Evolutionary conservation across 1,140 invertebrate genomes (phyloP), one percentile per base, ranked within the genome.

Genomic region (Solenopsis invicta): DNA sequence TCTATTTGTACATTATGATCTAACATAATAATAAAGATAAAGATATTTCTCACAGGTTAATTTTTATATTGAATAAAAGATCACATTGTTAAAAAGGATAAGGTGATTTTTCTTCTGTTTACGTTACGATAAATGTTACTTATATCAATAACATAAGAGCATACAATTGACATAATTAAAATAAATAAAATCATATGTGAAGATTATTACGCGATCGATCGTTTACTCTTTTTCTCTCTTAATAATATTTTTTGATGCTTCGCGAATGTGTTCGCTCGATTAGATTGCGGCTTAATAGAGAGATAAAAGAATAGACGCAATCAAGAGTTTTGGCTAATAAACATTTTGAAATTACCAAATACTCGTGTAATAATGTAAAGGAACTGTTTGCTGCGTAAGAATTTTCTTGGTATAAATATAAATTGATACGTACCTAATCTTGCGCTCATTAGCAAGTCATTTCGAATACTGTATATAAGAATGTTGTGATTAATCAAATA

Each of bases 161-260:
- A 48, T 8, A 67, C n/a, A n/a, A n/a, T 1, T 21, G 41, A 64
- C 5, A 37, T 62, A 52, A 34, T 29, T 24, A 48, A 56, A 37
- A 50, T 64, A 48, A n/a, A 4, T 67, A 67, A 54, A 37, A 3
- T 67, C 4, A 5, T 52, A 66, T 1, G 10, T 16, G 6, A 37
- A 56, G 3, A 2, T 37, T 24, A 50, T 67, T 41, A 67, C 6
- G 16, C 56, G 34, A 76, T 29, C 21, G 18, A 29, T 77, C 24
- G 12, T 66, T 77, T 69, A 56, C 24, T 18, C n/a, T 81, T n/a
- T 24, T 54, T 21, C 13, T 81, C n/a, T 56, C 62, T 64, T 21
- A 81, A 81, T 54, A 24, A 48, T 72, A 10, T 12, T 48, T 81
- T 75, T 59, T n/a, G 34, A 56, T 21, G 3, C 21, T 66, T 66